Conservation (phyloP, 1,140 invertebrate genomes). For the Archegozetes longisetosus region DNA sequence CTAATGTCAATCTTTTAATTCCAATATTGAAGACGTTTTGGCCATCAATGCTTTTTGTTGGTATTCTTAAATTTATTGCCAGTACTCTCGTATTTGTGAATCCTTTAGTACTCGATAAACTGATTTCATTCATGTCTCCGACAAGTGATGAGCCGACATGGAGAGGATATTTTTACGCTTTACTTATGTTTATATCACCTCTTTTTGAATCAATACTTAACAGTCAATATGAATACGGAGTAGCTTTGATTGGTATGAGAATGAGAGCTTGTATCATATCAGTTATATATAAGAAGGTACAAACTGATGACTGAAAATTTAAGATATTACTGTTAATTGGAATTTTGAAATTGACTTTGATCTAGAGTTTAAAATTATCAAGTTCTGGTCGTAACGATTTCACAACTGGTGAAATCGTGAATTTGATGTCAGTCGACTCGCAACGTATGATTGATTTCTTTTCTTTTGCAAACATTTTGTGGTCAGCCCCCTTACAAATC, state of each 20-base stretch:
- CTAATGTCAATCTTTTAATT: background rate
- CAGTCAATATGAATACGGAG: slow-evolving; percentile 14
- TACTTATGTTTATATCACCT: slow-evolving; percentile 10
- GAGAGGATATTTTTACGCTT: slow-evolving; percentile 13
- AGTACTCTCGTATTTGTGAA: slow-evolving; percentile 74
- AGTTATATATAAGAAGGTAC: slow-evolving; percentile 17
- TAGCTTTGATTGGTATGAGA: slow-evolving; percentile 8
- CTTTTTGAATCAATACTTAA: slow-evolving; percentile 15
- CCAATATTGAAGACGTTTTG: slow-evolving; percentile 51
- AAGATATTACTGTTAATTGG: background rate
- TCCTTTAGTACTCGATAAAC: slow-evolving; percentile 38
- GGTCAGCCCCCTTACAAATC: slow-evolving; percentile 25
- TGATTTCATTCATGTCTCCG: slow-evolving; percentile 11
- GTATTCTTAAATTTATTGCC: slow-evolving; percentile 56
- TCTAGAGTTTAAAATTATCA: slow-evolving; percentile 17
- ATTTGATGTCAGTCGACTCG: slow-evolving; percentile 19
- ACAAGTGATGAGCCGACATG: slow-evolving; percentile 50
- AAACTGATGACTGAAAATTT: background rate
- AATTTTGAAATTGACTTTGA: background rate
- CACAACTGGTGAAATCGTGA: slow-evolving; percentile 21
- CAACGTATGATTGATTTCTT: slow-evolving; percentile 12
- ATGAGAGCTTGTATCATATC: slow-evolving; percentile 14
- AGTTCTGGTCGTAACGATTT: slow-evolving; percentile 13
- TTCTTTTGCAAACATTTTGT: slow-evolving; percentile 18
- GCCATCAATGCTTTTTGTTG: slow-evolving; percentile 60